Percentiles rank a stretch among this genome's conserved stretches.
Conservation (phyloP, 2,797 vertebrate species). For the Allobates femoralis region DNA sequence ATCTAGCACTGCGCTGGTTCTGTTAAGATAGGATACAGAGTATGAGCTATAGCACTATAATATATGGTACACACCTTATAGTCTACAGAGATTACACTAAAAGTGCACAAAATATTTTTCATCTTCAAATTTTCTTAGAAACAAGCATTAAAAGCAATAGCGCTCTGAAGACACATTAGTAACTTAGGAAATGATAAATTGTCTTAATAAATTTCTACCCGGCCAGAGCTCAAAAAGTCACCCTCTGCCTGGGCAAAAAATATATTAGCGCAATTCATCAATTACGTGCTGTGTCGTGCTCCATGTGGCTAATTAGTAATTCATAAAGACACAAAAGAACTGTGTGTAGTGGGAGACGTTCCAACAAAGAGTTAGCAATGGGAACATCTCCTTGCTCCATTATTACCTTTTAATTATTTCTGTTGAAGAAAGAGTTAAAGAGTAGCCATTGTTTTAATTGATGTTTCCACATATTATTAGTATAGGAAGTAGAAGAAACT, state of each 20-base stretch:
- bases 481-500: too few species aligned
- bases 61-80: not conserved
- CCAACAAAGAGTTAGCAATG: not conserved
- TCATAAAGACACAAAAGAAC: slow-evolving; percentile 40
- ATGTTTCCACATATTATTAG: too few species aligned
- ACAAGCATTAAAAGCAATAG: not conserved
- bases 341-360: not conserved
- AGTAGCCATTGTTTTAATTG: not conserved
- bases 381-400: not conserved
- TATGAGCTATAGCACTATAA: not conserved
- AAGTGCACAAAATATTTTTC: slow-evolving; percentile 19
- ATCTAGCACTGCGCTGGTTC: not conserved
- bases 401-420: not conserved
- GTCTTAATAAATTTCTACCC: slow-evolving; percentile 51
- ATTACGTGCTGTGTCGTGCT: slow-evolving; percentile 30
- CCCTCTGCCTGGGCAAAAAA: slow-evolving; percentile 14
- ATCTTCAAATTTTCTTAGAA: slow-evolving; percentile 19
- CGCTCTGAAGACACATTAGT: slow-evolving; percentile 8
- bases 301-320: slow-evolving; percentile 36
- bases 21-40: too few species aligned
- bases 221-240: slow-evolving; percentile 43
- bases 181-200: slow-evolving; percentile 57
- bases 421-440: not conserved
- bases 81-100: slow-evolving; percentile 8
- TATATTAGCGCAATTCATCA: slow-evolving; percentile 61